Conservation (phyloP, 1,140 invertebrate genomes). For the Scaptodrosophila lebanonensis region DNA sequence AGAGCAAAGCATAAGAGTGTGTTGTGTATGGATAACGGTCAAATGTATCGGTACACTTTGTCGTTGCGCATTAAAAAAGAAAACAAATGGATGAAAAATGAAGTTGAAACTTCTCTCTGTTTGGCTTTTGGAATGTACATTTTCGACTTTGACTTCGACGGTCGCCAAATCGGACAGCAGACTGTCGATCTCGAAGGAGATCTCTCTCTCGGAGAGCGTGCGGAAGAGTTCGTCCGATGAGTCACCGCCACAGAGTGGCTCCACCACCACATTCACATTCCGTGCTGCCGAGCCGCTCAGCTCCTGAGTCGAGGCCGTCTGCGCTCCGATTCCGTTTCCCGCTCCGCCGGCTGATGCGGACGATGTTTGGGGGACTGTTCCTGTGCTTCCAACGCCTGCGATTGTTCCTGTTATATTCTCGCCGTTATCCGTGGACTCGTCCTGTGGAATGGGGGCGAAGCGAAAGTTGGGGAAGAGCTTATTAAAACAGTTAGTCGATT, state of each 20-base stretch:
- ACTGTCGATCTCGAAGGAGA: slow-evolving; percentile 79
- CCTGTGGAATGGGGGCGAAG: slow-evolving; percentile 25
- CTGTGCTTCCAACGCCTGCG: not conserved
- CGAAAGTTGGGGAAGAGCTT: too few species aligned
- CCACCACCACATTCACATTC: slow-evolving; percentile 69
- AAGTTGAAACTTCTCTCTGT: slow-evolving; percentile 42
- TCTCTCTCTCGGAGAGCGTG: slow-evolving; percentile 72
- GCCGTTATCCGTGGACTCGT: slow-evolving; percentile 60
- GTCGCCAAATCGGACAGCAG: slow-evolving; percentile 79
- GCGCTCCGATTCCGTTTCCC: slow-evolving; percentile 1
- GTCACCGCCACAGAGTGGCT: slow-evolving; percentile 70
- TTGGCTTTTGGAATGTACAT: slow-evolving; percentile 64
- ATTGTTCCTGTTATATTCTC: slow-evolving; percentile 49
- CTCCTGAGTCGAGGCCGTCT: slow-evolving; percentile 34
- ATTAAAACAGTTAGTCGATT: too few species aligned
- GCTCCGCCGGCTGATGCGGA: slow-evolving; percentile 7
- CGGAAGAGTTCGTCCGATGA: slow-evolving; percentile 76
- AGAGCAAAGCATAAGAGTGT: not conserved
- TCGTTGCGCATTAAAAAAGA: too few species aligned
- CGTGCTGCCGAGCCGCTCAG: slow-evolving; percentile 53
- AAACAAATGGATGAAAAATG: too few species aligned
- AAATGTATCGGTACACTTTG: slow-evolving; percentile 8
- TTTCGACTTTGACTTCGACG: slow-evolving; percentile 79
- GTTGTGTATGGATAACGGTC: not conserved
- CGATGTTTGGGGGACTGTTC: slow-evolving; percentile 20